These are phyloP conservation scores for Tillus elongatus DNA, from an alignment of 2,888 invertebrate species.

Conservation along the genomic window DNA sequence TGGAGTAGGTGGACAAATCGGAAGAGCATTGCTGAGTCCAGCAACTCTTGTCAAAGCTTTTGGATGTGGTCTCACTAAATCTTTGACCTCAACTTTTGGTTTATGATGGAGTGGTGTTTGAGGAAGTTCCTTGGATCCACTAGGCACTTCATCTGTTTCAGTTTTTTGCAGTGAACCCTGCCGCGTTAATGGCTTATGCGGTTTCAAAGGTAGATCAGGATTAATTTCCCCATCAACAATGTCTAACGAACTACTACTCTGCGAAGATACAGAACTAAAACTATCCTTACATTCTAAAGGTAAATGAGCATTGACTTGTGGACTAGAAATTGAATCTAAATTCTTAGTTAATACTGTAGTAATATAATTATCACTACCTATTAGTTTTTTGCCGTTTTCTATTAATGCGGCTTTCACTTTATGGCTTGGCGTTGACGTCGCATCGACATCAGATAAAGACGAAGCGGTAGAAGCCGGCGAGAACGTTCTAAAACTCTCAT, in stretches of 20 bases:
- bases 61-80: conserved; percentile 50
- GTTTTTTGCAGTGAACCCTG: conserved; percentile 45
- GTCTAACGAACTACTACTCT: conserved; percentile 29
- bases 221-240: conserved; percentile 21
- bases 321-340: conserved; percentile 33
- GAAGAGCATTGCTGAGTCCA: conserved; percentile 36
- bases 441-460: conserved; percentile 24
- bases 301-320: conserved; percentile 32
- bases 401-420: conserved; percentile 44
- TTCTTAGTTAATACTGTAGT: conserved; percentile 52
- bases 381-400: conserved; percentile 49
- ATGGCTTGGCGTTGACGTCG: conserved; percentile 20
- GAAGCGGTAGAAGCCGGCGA: conserved; percentile 23
- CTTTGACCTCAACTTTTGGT: conserved; percentile 22
- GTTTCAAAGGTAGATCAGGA: conserved; percentile 40
- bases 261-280: conserved; percentile 35
- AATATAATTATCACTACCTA: conserved; percentile 65
- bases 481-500: conserved; percentile 49
- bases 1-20: conserved; percentile 79
- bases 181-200: conserved; percentile 61
- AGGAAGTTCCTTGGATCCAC: conserved; percentile 7
- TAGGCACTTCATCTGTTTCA: conserved; percentile 9
- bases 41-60: conserved; percentile 53
- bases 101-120: conserved; percentile 25
- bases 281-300: conserved; percentile 34